Evolutionary conservation across 1,140 invertebrate genomes (phyloP).

Genomic region (Drosophila albomicans): DNA sequence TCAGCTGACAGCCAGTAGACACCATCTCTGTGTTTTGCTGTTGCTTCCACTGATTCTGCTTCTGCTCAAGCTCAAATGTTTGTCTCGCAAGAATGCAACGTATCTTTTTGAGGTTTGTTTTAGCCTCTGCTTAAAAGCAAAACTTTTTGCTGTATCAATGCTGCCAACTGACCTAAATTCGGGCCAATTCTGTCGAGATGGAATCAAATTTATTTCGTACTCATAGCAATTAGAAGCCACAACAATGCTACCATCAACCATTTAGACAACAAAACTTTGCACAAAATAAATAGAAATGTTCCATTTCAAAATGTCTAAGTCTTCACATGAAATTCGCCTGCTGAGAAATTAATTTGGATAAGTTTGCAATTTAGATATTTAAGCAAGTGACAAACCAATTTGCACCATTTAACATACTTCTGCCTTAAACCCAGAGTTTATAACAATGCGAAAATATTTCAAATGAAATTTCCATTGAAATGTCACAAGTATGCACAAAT

Average conservation of each 20-base stretch:
- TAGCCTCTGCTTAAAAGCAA: constrained; percentile 11
- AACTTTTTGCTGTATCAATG: constrained; percentile 14
- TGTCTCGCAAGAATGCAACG: constrained; percentile 35
- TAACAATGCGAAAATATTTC: too few relatives aligned
- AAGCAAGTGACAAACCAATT: too few relatives aligned
- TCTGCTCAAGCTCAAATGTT: constrained; percentile 33
- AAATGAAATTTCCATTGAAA: too few relatives aligned
- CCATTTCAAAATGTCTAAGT: too few relatives aligned
- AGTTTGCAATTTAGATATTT: too few relatives aligned
- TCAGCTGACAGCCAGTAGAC: constrained; percentile 32
- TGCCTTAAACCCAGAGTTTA: too few relatives aligned
- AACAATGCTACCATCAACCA: neutral
- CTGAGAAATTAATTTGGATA: too few relatives aligned
- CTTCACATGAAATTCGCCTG: too few relatives aligned
- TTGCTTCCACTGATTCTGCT: constrained; percentile 2
- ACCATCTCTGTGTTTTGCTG: constrained; percentile 8
- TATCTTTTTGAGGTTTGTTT: constrained; percentile 1
- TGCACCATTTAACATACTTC: too few relatives aligned
- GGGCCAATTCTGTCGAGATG: neutral
- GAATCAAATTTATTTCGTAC: neutral
- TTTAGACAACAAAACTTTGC: too few relatives aligned
- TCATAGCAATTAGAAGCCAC: neutral
- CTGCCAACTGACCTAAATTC: constrained; percentile 1
- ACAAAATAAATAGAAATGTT: too few relatives aligned
- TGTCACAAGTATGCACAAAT: too few relatives aligned